Conservation (phyloP, 2,113 vertebrate genomes). For the Solenodon paradoxus region DNA sequence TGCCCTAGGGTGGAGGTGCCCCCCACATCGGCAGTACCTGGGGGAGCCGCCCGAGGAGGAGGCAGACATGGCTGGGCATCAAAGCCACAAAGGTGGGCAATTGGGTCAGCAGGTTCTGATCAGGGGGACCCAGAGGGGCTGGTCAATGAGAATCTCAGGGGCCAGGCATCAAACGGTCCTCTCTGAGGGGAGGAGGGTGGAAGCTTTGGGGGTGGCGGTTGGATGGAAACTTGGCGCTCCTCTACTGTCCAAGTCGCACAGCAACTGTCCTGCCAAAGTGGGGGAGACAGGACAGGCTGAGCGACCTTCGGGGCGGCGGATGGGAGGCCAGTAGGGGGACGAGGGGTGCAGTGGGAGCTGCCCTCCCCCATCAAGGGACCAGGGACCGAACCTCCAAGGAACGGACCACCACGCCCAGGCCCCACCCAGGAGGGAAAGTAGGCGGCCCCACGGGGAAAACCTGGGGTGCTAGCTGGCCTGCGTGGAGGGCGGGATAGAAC, state of each 20-base stretch:
- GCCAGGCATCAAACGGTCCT: slow-evolving; percentile 72
- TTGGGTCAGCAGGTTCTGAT: slow-evolving; percentile 72
- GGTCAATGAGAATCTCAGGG: slow-evolving; percentile 73
- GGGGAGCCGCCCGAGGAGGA: slow-evolving; percentile 74
- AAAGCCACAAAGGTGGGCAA: slow-evolving; percentile 72
- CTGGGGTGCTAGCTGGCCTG: slow-evolving; percentile 27
- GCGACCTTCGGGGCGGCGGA: not conserved
- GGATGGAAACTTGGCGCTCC: slow-evolving; percentile 73
- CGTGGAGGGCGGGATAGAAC: slow-evolving; percentile 17
- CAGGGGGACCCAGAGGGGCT: slow-evolving; percentile 69
- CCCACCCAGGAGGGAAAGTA: not conserved
- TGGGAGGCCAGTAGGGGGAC: not conserved
- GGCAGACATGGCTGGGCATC: slow-evolving; percentile 75
- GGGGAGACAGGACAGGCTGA: slow-evolving; percentile 71
- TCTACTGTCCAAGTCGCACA: slow-evolving; percentile 77
- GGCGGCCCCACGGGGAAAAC: slow-evolving; percentile 19
- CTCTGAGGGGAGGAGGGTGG: slow-evolving; percentile 71
- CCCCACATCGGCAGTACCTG: slow-evolving; percentile 71
- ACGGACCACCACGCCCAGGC: not conserved
- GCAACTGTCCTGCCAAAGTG: slow-evolving; percentile 75
- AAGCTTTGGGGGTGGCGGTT: slow-evolving; percentile 71
- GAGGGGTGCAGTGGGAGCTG: not conserved
- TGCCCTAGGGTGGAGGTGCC: slow-evolving; percentile 30
- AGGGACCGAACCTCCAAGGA: not conserved
- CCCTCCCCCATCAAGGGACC: not conserved